Conservation (phyloP, 2,888 invertebrate species). For the Rosalia funebris region DNA sequence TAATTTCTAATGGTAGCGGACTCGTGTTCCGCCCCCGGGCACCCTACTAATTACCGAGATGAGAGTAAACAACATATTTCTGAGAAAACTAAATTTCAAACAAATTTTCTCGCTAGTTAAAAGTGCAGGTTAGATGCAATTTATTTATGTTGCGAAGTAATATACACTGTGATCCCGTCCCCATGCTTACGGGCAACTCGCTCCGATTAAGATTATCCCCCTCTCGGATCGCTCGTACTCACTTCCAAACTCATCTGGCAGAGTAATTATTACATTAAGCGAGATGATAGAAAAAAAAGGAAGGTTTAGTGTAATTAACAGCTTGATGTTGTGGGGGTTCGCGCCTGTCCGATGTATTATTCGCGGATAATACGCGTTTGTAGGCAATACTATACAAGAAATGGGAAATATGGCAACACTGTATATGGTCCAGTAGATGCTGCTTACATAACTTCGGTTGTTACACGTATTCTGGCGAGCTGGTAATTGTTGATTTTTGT, state of each 20-base stretch:
- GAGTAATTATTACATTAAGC: conserved; percentile 22
- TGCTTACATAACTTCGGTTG: too few species aligned
- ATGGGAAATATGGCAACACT: too few species aligned
- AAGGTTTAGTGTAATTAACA: conserved; percentile 9
- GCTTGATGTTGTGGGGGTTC: too few species aligned
- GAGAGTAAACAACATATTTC: conserved; percentile 61
- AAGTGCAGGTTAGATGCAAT: conserved; percentile 58
- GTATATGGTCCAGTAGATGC: too few species aligned
- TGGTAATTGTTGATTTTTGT: too few species aligned
- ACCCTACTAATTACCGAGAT: conserved; percentile 58
- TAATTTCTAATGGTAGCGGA: conserved; percentile 57
- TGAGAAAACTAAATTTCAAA: conserved; percentile 59
- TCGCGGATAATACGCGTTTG: too few species aligned
- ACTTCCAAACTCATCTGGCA: conserved; percentile 5
- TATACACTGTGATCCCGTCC: conserved; percentile 36
- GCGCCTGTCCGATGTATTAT: too few species aligned
- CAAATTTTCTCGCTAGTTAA: conserved; percentile 59
- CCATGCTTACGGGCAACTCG: conserved; percentile 23
- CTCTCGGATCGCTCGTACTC: not conserved
- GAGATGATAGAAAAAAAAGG: conserved; percentile 17
- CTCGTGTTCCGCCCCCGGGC: conserved; percentile 53
- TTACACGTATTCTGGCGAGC: too few species aligned
- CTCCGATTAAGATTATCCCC: conserved; percentile 9
- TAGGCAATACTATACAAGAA: too few species aligned
- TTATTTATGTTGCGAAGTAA: conserved; percentile 51